Evolutionary conservation across 2,113 vertebrate genomes (phyloP).

Genomic region (Poecile atricapillus): DNA sequence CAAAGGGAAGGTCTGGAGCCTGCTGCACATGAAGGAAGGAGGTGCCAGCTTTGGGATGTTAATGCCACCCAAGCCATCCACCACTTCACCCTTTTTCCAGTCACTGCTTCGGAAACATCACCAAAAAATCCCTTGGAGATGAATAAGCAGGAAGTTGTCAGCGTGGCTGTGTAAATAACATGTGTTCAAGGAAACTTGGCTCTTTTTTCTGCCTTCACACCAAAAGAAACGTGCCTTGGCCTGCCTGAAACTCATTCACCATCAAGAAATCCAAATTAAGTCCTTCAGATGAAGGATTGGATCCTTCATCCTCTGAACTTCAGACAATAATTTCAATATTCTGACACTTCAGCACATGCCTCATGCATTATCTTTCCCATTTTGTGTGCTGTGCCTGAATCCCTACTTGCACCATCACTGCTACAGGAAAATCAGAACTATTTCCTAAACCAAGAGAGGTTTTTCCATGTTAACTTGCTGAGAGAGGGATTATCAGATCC

Average conservation of each 20-base stretch:
- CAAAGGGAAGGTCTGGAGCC: not conserved
- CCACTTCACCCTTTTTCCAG: not conserved
- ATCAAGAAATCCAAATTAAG: not conserved
- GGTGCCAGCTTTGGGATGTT: not conserved
- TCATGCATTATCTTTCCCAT: accelerated
- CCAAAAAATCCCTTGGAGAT: not conserved
- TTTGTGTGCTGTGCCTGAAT: not conserved
- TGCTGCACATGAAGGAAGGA: not conserved
- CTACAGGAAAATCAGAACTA: not conserved
- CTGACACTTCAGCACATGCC: not conserved
- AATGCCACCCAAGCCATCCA: not conserved
- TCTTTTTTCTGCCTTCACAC: not conserved
- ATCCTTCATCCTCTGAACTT: not conserved
- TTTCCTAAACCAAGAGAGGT: not conserved
- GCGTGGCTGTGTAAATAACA: not conserved
- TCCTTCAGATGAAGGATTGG: not conserved
- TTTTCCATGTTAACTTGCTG: not conserved
- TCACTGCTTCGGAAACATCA: not conserved
- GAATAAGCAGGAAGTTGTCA: not conserved
- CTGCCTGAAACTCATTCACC: not conserved
- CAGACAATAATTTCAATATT: not conserved
- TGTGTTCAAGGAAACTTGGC: accelerated
- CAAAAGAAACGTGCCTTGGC: accelerated
- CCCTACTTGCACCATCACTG: too few species aligned
- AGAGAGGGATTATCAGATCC: not conserved